Conservation (phyloP, 1,140 invertebrate species). For the Heterodera schachtii region DNA sequence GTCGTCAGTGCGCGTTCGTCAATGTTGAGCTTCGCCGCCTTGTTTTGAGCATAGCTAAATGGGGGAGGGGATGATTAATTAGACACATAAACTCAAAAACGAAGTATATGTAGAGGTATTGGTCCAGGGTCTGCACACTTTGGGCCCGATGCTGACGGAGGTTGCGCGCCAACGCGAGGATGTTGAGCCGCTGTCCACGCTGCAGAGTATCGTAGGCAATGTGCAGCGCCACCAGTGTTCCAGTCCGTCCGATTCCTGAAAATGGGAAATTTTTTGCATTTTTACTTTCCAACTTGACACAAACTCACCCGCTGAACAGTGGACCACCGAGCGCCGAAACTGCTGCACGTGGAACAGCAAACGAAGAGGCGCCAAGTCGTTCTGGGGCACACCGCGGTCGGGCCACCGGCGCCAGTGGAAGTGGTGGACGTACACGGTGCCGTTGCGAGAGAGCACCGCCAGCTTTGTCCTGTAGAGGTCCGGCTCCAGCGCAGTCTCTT, state of each 20-base stretch:
- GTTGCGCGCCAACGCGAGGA: slow-evolving; percentile 42
- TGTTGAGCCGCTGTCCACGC: slow-evolving; percentile 39
- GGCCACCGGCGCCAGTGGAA: slow-evolving; percentile 46
- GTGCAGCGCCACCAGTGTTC: slow-evolving; percentile 49
- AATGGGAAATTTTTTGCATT: background rate
- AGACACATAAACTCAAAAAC: background rate
- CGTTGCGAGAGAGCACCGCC: slow-evolving; percentile 5
- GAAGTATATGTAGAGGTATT: slow-evolving; percentile 21
- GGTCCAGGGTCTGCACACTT: slow-evolving; percentile 44
- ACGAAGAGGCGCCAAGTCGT: slow-evolving; percentile 33
- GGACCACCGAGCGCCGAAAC: slow-evolving; percentile 33
- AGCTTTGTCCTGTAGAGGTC: background rate
- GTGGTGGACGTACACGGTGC: slow-evolving; percentile 14
- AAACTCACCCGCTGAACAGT: slow-evolving; percentile 46
- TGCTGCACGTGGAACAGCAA: slow-evolving; percentile 28
- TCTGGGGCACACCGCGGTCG: slow-evolving; percentile 46
- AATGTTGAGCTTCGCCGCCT: background rate
- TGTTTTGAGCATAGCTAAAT: slow-evolving; percentile 16
- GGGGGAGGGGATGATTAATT: background rate
- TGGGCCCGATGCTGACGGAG: slow-evolving; percentile 49
- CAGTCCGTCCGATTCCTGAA: slow-evolving; percentile 51
- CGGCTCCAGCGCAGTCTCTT: background rate
- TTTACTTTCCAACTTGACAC: background rate
- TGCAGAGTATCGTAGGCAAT: slow-evolving; percentile 40
- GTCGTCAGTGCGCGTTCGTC: background rate